Evolutionary conservation across 2,888 invertebrate species (phyloP), one percentile per base, ranked within the genome.

Genomic region (Abrostola tripartita): DNA sequence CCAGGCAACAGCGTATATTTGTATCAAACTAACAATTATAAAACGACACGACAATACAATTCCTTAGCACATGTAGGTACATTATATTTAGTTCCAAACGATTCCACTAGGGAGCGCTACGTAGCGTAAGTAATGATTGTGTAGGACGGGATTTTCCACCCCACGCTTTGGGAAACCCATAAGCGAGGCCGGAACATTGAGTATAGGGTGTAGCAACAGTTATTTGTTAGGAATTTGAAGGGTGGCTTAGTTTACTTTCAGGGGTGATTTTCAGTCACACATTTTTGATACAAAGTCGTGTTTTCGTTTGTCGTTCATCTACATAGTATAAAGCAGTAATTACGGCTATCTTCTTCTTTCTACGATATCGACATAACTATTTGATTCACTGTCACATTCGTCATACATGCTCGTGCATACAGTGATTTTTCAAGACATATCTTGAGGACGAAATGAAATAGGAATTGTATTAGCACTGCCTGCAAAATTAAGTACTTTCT

Each of bases 131-230:
- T 79, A 78, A 76, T 61, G 68, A 78, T 63, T 58, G 58, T 51
- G 47, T 41, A 11, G 40, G 1, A 35, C 47, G 61, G 76, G 68
- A 80, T 71, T 64, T 78, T 78, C 79, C 80, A 77, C 64, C 42
- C 49, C 66, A 57, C 61, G 51, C 37, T 61, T 69, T 36, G 79
- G 79, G 60, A 78, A 76, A 55, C 52, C 78, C 78, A 35, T 63
- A 61, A 71, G 65, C 65, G 65, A 14, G 51, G 14, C 38, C 10
- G 14, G 47, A 52, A 47, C 51, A 54, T 55, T 52, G 58, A 5
- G 37, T 51, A 37, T 56, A 37, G 44, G 7, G 49, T 40, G 24
- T 11, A 12, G 10, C n/a, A 5, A 8, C 35, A 24, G 9, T 10
- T 40, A 14, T 40, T 36, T 53, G 60, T 11, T 5, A 51, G n/a